These are phyloP conservation scores for Ditylenchus weischeri DNA, from an alignment of 2,888 invertebrate species.

Conservation along the genomic window DNA sequence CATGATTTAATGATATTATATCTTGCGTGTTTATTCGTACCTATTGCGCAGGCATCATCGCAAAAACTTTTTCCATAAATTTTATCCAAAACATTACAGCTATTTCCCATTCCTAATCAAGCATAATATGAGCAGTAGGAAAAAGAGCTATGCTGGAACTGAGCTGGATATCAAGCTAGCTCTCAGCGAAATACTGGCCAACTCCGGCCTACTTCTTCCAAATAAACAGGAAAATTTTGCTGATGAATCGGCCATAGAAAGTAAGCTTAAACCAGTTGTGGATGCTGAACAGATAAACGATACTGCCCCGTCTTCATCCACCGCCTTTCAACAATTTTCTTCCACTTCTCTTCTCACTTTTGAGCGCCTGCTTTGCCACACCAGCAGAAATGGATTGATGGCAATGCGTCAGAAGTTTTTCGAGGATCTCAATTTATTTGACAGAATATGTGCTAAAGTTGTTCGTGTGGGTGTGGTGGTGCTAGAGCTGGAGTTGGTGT, in stretches of 20 bases:
- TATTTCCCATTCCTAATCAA: too few species aligned
- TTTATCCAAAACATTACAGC: too few species aligned
- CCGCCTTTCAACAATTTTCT: not conserved
- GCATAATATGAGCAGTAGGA: too few species aligned
- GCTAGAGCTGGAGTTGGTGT: slow-evolving; percentile 28
- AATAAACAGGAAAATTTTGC: not conserved
- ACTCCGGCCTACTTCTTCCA: not conserved
- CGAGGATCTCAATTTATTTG: slow-evolving; percentile 24
- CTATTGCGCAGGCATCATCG: too few species aligned
- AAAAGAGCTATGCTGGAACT: too few species aligned
- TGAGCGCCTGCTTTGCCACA: slow-evolving; percentile 8
- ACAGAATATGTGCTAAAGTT: slow-evolving; percentile 21
- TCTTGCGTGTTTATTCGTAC: too few species aligned
- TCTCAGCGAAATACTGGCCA: not conserved
- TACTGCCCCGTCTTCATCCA: not conserved
- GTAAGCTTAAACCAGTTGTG: not conserved
- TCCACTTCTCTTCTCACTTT: slow-evolving; percentile 21
- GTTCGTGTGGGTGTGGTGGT: slow-evolving; percentile 22
- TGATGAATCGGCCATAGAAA: not conserved
- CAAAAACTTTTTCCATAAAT: too few species aligned
- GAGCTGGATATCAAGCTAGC: not conserved
- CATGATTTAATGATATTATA: too few species aligned
- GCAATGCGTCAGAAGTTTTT: slow-evolving; percentile 24
- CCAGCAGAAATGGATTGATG: not conserved
- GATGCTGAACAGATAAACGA: not conserved